phyloP scores from a whole-genome alignment of 2,888 invertebrate genomes.

The Lithophane ornitopus region DNA sequence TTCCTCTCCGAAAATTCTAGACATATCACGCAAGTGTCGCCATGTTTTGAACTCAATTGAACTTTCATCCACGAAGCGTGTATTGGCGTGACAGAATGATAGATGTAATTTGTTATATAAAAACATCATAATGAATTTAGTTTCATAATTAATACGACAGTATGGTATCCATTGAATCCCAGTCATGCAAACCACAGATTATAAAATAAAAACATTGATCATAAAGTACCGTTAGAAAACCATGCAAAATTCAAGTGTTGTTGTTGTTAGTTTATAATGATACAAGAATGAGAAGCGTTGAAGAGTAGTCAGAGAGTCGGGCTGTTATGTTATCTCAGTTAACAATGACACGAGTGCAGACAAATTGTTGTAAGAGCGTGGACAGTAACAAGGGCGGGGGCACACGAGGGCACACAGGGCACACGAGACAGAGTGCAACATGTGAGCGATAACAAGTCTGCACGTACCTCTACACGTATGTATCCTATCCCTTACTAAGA shows the following conservation, averaged over 20 bases:
- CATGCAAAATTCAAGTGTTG: constrained; percentile 56
- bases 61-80: constrained; percentile 28
- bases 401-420: constrained; percentile 56
- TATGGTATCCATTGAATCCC: constrained; percentile 33
- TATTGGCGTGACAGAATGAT: constrained; percentile 37
- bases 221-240: constrained; percentile 24
- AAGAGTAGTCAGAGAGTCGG: constrained; percentile 54
- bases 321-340: constrained; percentile 44
- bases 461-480: constrained; percentile 74
- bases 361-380: constrained; percentile 60
- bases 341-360: constrained; percentile 64
- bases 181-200: constrained; percentile 61
- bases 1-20: not conserved
- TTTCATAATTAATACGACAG: constrained; percentile 36
- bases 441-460: constrained; percentile 65
- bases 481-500: constrained; percentile 38
- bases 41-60: constrained; percentile 34
- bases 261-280: constrained; percentile 33
- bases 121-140: constrained; percentile 35
- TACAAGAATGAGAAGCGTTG: constrained; percentile 54
- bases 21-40: not conserved
- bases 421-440: constrained; percentile 70
- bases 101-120: constrained; percentile 33
- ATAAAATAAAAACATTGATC: constrained; percentile 33
- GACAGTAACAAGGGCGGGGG: constrained; percentile 59